Evolutionary conservation across 2,113 vertebrate genomes (phyloP), one percentile per base, ranked within the genome.

Genomic region (Eudyptes chrysolophus): DNA sequence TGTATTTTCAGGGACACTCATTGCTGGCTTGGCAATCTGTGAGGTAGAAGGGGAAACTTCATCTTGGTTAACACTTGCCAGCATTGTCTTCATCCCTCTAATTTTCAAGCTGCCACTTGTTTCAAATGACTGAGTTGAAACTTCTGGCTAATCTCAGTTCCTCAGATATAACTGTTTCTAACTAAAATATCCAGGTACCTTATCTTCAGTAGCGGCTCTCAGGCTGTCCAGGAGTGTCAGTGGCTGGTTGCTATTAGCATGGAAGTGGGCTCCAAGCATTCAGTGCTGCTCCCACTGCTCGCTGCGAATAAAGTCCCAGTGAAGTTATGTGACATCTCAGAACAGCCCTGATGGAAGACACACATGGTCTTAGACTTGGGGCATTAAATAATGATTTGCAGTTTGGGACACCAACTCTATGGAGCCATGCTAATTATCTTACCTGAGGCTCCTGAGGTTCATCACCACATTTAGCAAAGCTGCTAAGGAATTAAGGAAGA

Each of bases 231-330:
- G 12, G 25, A 22, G 24, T 32, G n/a, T 60, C n/a, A 12, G 4
- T n/a, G 40, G 10, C 38, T 69, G 26, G 16, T 51, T 85, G 30
- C 17, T 76, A 2, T 42, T 51, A 40, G 15, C 38, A n/a, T 10
- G 6, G 20, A 7, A 15, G 5, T 3, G 2, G 7, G 34, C 16
- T 66, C 36, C 20, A 30, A n/a, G 19, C 1, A 1, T 25, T 61
- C 25, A 25, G 30, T 54, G 54, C 19, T 84, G 26, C 51, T 80
- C 22, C 55, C 49, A 14, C 40, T 24, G 11, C 44, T 77, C 6
- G 2, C 17, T 87, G 25, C 55, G 65, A 10, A 7, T 54, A 1
- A 90, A 85, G 60, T 44, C 8, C 21, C 1, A 2, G 14, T 0
- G 8, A 61, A 94, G 32, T 32, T 79, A 13, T 3, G 22, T 27